phyloP scores from a whole-genome alignment of 2,113 vertebrate genomes.

The Centrocercus urophasianus region DNA sequence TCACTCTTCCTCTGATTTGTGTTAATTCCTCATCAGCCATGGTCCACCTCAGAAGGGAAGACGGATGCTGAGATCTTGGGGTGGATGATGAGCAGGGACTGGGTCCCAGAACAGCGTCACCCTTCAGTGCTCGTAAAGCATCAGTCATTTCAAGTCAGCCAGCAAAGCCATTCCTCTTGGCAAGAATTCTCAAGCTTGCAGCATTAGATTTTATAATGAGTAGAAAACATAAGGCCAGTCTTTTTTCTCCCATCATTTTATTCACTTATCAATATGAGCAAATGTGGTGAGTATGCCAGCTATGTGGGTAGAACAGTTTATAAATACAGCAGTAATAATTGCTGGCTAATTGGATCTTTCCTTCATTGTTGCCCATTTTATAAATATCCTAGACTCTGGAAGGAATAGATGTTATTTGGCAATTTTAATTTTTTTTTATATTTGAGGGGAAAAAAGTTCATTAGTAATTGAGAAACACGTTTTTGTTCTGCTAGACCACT shows the following conservation, averaged over 20 bases:
- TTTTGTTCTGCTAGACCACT: background rate
- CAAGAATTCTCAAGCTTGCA: background rate
- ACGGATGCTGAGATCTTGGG: background rate
- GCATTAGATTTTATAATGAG: constrained; percentile 22
- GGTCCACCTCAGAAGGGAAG: background rate
- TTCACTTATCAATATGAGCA: constrained; percentile 58
- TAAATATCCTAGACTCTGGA: constrained; percentile 44
- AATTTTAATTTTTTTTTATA: background rate
- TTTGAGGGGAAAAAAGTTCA: background rate
- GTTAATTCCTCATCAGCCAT: background rate
- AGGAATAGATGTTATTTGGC: constrained; percentile 47
- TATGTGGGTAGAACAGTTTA: constrained; percentile 64
- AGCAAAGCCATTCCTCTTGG: constrained; percentile 9
- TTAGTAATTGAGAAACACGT: background rate
- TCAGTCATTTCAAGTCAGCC: constrained; percentile 28
- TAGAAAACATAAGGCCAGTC: constrained; percentile 44
- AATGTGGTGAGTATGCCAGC: constrained; percentile 46
- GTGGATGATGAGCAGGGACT: background rate
- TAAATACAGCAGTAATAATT: constrained; percentile 62
- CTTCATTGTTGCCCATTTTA: constrained; percentile 60
- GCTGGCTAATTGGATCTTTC: constrained; percentile 52
- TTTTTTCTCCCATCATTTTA: constrained; percentile 48
- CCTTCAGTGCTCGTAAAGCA: background rate
- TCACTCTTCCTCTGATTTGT: background rate
- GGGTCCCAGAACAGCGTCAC: background rate